A percentile compares a stretch with the other conserved stretches of the same genome.
These are phyloP conservation scores for Heteropelma amictum DNA, from an alignment of 2,888 invertebrate species.

Conservation along the genomic window DNA sequence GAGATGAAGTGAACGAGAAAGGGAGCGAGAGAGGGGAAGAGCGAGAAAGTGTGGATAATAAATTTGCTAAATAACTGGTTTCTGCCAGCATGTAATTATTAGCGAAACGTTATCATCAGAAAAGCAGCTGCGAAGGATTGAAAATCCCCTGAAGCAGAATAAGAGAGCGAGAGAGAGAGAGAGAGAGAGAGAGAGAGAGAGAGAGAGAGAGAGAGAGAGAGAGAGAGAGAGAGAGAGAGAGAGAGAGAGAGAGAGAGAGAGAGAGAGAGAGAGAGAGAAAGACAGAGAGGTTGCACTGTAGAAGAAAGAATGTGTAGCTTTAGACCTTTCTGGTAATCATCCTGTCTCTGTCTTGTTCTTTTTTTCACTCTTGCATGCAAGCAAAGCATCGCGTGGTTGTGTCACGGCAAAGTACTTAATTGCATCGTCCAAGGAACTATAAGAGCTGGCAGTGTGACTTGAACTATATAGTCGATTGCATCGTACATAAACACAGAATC, in stretches of 20 bases:
- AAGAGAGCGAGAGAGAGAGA: constrained; percentile 23
- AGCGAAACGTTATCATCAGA: constrained; percentile 45
- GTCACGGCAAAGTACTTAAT: constrained; percentile 53
- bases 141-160: constrained; percentile 38
- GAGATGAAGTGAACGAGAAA: no score
- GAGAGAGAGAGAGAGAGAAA: no score
- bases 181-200: no score
- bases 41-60: constrained; percentile 26
- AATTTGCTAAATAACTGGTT: constrained; percentile 44
- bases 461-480: constrained; percentile 3
- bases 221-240: no score
- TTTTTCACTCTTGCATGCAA: not conserved
- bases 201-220: no score
- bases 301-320: not conserved
- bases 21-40: no score
- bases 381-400: constrained; percentile 42
- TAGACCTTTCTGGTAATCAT: constrained; percentile 5
- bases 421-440: constrained; percentile 46
- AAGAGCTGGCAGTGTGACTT: constrained; percentile 40
- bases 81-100: constrained; percentile 45
- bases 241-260: no score
- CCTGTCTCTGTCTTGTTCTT: not conserved
- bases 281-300: no score
- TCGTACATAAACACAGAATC: not conserved
- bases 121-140: constrained; percentile 51